phyloP scores from a whole-genome alignment of 2,888 invertebrate species.

The Homarus gammarus region DNA sequence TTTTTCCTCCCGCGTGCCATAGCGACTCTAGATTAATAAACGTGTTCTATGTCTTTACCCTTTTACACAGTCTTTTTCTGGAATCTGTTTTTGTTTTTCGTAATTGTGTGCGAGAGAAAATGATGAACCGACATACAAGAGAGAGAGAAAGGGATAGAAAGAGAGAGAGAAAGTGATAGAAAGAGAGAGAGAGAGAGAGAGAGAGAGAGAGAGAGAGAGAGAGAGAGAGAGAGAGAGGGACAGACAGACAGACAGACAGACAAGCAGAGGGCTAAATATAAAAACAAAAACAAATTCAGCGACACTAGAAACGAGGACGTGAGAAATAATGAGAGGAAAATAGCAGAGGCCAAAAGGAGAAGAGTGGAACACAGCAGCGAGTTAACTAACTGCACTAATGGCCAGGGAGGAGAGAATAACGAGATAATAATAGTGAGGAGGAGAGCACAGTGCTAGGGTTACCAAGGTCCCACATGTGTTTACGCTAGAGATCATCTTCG shows the following conservation, averaged over 20 bases:
- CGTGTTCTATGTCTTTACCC: too few relatives aligned
- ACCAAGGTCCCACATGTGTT: too few relatives aligned
- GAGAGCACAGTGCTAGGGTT: too few relatives aligned
- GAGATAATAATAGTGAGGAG: not conserved
- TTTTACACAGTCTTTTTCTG: not conserved
- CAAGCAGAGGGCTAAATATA: not conserved
- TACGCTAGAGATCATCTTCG: too few relatives aligned
- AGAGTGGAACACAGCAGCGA: not conserved
- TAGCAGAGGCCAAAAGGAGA: not conserved
- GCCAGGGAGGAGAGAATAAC: too few relatives aligned
- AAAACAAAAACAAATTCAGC: not conserved
- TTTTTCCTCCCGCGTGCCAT: too few relatives aligned
- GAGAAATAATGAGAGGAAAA: not conserved
- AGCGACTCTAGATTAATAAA: too few relatives aligned
- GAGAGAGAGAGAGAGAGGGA: not conserved
- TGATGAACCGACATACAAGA: not conserved
- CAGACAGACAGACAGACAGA: constrained; percentile 1
- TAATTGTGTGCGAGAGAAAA: not conserved
- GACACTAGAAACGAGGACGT: not conserved
- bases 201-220: constrained; percentile 8
- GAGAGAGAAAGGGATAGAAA: too few relatives aligned
- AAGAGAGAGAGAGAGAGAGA: constrained; percentile 1
- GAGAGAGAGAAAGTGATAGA: not conserved
- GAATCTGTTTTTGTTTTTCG: not conserved
- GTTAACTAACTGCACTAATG: too few relatives aligned